Base-by-base conservation (phyloP, 2,113 vertebrate genomes). In the Grammomys surdaster region DNA sequence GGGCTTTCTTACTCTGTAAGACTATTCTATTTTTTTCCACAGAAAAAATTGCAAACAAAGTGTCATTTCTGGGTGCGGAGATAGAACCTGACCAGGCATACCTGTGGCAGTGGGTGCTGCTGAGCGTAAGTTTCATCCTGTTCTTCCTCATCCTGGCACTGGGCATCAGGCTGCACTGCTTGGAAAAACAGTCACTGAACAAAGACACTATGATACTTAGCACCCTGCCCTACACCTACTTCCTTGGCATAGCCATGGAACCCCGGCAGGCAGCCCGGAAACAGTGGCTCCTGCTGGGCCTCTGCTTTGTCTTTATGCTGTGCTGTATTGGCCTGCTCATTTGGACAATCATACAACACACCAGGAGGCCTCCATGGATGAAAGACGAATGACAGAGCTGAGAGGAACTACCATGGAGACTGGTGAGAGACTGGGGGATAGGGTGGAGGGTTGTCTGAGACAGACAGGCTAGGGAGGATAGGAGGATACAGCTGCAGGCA, bases 21-120 rank as follows among this genome's bases (percentile, higher is more conserved):
- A 40, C 58, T 67, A 67, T 4, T 6, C 51, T 95, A 51, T 89
- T 43, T n/a, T 6, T 17, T 5, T 8, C 0, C 46, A 94, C 90
- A 97, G 95, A 13, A 69, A 93, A 9, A 95, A 33, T 7, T 8
- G 97, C 95, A 88, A 51, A 20, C 19, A 98, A 91, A 70, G 95
- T 98, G 8, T 90, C 97, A 93, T 99, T 99, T 97, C 98, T 99
- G 97, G 99, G 99, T 22, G 95, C 99, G 98, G 98, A 84, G 4
- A 72, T 99, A 97, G 19, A 97, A 0, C 43, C 40, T 19, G 60
- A 95, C 0, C 91, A 98, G 90, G 99, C 98, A 2, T 17, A 67
- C 0, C 98, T 98, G 0, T 99, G 99, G 0, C 98, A 99, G 96
- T 99, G 99, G 99, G 54, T 99, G 24, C 98, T 99, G 33, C 97